These are phyloP conservation scores for Sebastes steindachneri DNA, from an alignment of 2,797 vertebrate species.

Conservation along the genomic window DNA sequence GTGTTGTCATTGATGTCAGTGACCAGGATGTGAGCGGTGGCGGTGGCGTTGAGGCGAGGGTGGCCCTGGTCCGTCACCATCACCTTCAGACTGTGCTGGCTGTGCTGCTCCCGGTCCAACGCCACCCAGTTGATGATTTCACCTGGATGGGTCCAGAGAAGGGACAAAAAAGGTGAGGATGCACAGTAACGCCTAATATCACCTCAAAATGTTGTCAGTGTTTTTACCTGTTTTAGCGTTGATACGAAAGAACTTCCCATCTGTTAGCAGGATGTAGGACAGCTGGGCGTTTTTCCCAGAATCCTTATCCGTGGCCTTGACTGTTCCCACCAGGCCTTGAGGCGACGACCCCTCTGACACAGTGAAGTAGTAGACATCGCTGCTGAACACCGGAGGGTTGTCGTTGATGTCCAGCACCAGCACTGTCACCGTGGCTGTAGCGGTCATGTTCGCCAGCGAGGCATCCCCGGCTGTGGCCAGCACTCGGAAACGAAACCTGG, in stretches of 20 bases:
- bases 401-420: constrained; percentile 93
- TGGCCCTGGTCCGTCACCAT: constrained; percentile 89
- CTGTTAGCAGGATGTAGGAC: constrained; percentile 92
- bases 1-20: constrained; percentile 90
- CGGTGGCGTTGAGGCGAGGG: constrained; percentile 86
- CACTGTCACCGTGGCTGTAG: constrained; percentile 84
- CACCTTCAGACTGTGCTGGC: constrained; percentile 86
- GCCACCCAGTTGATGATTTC: constrained; percentile 91
- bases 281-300: constrained; percentile 89
- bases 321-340: constrained; percentile 86
- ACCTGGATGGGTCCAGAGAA: constrained; percentile 74
- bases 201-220: neutral
- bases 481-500: constrained; percentile 81
- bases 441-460: constrained; percentile 59
- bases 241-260: constrained; percentile 92
- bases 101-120: constrained; percentile 87
- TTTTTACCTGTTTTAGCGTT: constrained; percentile 92
- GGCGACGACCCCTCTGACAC: constrained; percentile 85
- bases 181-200: neutral
- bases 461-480: constrained; percentile 70
- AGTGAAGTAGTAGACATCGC: constrained; percentile 86
- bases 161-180: neutral
- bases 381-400: constrained; percentile 86
- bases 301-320: constrained; percentile 88
- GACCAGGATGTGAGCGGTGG: constrained; percentile 81